phyloP scores from a whole-genome alignment of 2,113 vertebrate species.

The Plotosus lineatus region DNA sequence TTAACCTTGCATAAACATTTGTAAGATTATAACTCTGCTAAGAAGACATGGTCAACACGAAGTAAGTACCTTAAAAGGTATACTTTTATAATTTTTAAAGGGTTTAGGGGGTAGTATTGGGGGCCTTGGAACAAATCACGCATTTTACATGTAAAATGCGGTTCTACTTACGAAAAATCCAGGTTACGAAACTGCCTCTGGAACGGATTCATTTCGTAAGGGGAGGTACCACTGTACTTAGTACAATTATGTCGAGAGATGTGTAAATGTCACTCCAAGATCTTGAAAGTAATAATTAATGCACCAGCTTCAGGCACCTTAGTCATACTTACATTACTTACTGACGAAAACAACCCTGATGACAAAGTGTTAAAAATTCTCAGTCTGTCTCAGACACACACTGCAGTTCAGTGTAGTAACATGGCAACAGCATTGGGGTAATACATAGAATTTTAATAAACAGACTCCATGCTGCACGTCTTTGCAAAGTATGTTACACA shows the following conservation, averaged over 20 bases:
- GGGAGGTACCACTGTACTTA: too few relatives aligned
- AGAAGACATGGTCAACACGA: too few relatives aligned
- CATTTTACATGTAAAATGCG: too few relatives aligned
- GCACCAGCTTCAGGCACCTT: not conserved
- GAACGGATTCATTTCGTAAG: too few relatives aligned
- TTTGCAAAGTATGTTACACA: not conserved
- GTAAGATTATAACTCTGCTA: too few relatives aligned
- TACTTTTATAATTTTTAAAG: too few relatives aligned
- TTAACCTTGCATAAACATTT: too few relatives aligned
- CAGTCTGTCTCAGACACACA: not conserved
- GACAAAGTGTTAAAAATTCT: not conserved
- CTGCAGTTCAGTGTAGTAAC: not conserved
- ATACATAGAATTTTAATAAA: slow-evolving; percentile 18
- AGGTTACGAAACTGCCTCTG: too few relatives aligned
- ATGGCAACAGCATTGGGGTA: slow-evolving; percentile 3
- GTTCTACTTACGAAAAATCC: too few relatives aligned
- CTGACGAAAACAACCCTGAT: slow-evolving; percentile 8
- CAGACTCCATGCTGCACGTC: not conserved
- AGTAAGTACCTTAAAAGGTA: too few relatives aligned
- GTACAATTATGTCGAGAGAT: slow-evolving; percentile 28
- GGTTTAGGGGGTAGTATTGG: too few relatives aligned
- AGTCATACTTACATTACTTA: not conserved
- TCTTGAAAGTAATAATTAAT: slow-evolving; percentile 24
- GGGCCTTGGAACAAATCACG: too few relatives aligned
- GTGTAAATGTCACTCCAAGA: slow-evolving; percentile 41